Base-by-base conservation (phyloP, 1,140 invertebrate genomes). In the Orchesella cincta region DNA sequence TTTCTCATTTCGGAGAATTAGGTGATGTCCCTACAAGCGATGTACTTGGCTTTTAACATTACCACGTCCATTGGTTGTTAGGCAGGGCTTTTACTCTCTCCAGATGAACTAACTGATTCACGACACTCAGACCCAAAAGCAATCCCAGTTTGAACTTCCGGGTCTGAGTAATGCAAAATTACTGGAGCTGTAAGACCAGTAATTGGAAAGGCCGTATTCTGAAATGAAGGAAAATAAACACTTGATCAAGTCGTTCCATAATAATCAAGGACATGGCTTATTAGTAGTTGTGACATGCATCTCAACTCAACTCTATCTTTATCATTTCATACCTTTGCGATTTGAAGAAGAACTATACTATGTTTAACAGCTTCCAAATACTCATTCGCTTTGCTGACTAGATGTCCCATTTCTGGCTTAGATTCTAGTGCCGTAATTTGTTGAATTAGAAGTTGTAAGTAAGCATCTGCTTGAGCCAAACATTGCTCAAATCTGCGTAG, bases 311-410 rank as follows among this genome's bases (percentile, higher is more conserved):
- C n/a, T n/a, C n/a, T n/a, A n/a, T n/a, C n/a, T n/a, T n/a, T n/a
- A n/a, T 8, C 5, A 46, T 46, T 46, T 8, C 39, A 46, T 5
- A 95, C 94, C 91, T 98, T 98, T 78, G 95, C 94, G 86, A 98
- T 98, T 90, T 98, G 96, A 82, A 99, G 88, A 82, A 96, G 90
- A 76, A 98, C 95, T 88, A 99, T 98, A 80, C 95, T 94, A 88
- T 98, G 96, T 87, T 98, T 98, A 80, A 98, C 93, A 81, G 94
- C 92, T 87, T 96, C 94, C 85, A 96, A 88, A 90, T 96, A 93
- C 79, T 89, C 90, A 73, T 80, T 76, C 14, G 74, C 75, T 73
- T 79, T 79, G 31, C 35, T 78, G 23, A 82, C 81, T 26, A 82
- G 76, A 62, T 72, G 64, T 62, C 77, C 54, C 29, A 82, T 73